These are phyloP conservation scores for Cathartes aura DNA, from an alignment of 2,113 vertebrate species.

Conservation along the genomic window DNA sequence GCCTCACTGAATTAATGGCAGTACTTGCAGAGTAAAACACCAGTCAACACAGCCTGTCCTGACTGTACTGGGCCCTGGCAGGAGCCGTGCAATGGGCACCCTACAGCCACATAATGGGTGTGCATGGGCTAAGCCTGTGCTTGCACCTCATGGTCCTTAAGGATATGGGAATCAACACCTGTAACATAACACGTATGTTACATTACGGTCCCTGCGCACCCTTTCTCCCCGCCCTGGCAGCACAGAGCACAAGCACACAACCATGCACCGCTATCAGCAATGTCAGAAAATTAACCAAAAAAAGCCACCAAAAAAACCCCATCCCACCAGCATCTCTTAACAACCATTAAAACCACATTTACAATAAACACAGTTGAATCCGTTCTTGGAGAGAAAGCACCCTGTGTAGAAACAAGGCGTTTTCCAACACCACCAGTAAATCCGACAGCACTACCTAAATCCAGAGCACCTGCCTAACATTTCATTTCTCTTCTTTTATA, in stretches of 20 bases:
- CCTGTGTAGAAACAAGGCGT: fast-evolving
- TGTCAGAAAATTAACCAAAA: neutral
- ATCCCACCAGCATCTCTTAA: neutral
- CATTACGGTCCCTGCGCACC: fast-evolving
- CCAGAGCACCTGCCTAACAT: neutral
- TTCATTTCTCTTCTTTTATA: fast-evolving
- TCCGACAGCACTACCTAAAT: too few relatives aligned
- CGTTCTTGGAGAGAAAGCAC: neutral
- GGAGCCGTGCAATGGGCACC: fast-evolving
- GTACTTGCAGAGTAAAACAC: neutral
- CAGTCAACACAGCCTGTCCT: too few relatives aligned
- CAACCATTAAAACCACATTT: neutral
- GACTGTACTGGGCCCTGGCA: fast-evolving
- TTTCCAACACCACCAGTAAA: neutral
- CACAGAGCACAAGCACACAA: neutral
- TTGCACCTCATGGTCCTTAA: fast-evolving
- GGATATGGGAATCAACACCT: fast-evolving
- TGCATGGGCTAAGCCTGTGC: fast-evolving
- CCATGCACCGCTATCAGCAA: fast-evolving
- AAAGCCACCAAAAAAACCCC: too few relatives aligned
- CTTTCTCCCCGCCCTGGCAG: neutral
- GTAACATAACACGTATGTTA: fast-evolving
- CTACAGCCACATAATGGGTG: fast-evolving
- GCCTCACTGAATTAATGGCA: neutral
- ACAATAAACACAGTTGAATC: too few relatives aligned